Conservation (phyloP, 1,140 invertebrate species). For the Drosophila ambigua region DNA sequence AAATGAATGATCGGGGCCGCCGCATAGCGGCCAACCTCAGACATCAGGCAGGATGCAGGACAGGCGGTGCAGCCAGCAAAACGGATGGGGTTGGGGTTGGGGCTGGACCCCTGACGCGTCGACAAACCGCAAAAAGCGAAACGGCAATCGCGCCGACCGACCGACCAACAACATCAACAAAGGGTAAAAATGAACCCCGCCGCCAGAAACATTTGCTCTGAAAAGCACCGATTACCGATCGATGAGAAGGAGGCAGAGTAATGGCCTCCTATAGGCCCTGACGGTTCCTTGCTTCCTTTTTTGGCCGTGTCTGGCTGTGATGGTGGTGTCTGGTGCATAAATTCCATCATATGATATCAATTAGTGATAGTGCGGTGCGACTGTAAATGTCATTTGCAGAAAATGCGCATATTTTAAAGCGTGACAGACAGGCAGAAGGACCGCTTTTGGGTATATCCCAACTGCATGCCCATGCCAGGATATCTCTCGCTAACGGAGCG, state of each 20-base stretch:
- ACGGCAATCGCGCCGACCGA: constrained; percentile 35
- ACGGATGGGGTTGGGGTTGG: constrained; percentile 34
- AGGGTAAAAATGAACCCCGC: constrained; percentile 33
- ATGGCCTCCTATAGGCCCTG: not conserved
- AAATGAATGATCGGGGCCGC: constrained; percentile 73
- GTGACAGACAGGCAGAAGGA: constrained; percentile 54
- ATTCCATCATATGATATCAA: constrained; percentile 82
- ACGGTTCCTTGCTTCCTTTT: constrained; percentile 6
- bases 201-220: constrained; percentile 34
- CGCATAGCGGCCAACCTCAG: constrained; percentile 67
- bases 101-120: constrained; percentile 54
- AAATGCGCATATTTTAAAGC: constrained; percentile 77
- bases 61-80: constrained; percentile 1
- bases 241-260: constrained; percentile 12
- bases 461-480: constrained; percentile 32
- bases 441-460: not conserved
- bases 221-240: constrained; percentile 69
- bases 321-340: constrained; percentile 68
- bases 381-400: constrained; percentile 78
- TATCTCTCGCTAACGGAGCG: constrained; percentile 54
- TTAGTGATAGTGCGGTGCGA: constrained; percentile 80
- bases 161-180: constrained; percentile 36
- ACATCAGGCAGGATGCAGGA: constrained; percentile 20
- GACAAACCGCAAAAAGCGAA: constrained; percentile 71
- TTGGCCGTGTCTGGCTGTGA: constrained; percentile 4